Evolutionary conservation across 1,140 invertebrate species (phyloP).

Genomic region (Calephelis virginiensis): DNA sequence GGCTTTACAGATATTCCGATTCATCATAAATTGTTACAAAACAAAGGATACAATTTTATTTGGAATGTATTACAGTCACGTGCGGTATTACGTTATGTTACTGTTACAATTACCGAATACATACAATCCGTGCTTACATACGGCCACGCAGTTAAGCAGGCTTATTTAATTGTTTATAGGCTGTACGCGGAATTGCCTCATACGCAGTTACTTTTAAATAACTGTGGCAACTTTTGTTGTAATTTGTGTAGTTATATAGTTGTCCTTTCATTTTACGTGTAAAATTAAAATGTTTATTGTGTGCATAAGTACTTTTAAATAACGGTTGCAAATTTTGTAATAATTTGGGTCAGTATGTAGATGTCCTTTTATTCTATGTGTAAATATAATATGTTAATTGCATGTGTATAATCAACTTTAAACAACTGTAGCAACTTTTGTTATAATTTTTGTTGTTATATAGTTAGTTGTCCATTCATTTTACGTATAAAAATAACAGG

Average conservation of each 20-base stretch:
- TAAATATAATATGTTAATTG: too few species aligned
- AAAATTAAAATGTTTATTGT: too few species aligned
- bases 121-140: constrained; percentile 48
- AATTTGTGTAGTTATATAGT: constrained; percentile 24
- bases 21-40: constrained; percentile 54
- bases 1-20: constrained; percentile 43
- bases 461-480: constrained; percentile 20
- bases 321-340: too few species aligned
- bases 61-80: constrained; percentile 58
- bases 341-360: constrained; percentile 25
- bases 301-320: too few species aligned
- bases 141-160: constrained; percentile 40
- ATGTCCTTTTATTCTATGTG: constrained; percentile 11
- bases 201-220: constrained; percentile 33
- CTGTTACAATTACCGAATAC: constrained; percentile 59
- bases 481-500: not conserved
- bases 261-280: constrained; percentile 7
- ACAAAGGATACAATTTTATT: constrained; percentile 50
- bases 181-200: constrained; percentile 39
- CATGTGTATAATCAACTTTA: constrained; percentile 22
- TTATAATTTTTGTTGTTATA: constrained; percentile 26
- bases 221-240: constrained; percentile 30
- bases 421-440: constrained; percentile 31
- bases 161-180: constrained; percentile 56
- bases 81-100: constrained; percentile 46